Percentiles rank a stretch among this genome's conserved stretches.
phyloP scores from a whole-genome alignment of 1,140 invertebrate species.

The Pseudomyrmex flavicornis region DNA sequence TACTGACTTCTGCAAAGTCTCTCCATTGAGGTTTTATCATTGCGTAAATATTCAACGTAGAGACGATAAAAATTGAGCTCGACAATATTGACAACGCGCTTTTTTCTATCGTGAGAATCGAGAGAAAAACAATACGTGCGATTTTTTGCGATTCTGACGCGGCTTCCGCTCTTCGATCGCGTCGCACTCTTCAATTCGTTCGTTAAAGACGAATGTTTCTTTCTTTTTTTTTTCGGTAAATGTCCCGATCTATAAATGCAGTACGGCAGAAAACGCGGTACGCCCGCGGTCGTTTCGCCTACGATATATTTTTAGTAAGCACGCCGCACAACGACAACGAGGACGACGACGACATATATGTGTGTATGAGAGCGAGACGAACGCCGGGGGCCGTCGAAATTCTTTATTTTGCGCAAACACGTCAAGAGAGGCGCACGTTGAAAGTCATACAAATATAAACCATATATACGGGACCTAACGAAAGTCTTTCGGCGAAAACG shows the following conservation, averaged over 20 bases:
- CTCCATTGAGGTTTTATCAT: too few relatives aligned
- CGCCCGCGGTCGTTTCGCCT: constrained; percentile 35
- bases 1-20: too few relatives aligned
- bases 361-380: constrained; percentile 5
- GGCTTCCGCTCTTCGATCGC: neutral
- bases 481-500: constrained; percentile 57
- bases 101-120: constrained; percentile 3
- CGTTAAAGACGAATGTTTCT: constrained; percentile 3
- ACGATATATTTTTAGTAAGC: constrained; percentile 57
- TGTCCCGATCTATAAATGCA: constrained; percentile 50
- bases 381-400: constrained; percentile 19
- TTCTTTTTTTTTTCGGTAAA: constrained; percentile 26
- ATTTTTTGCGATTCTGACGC: neutral
- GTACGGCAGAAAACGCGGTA: constrained; percentile 12
- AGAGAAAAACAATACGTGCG: neutral
- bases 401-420: constrained; percentile 59
- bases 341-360: neutral
- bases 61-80: too few relatives aligned
- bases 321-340: constrained; percentile 27
- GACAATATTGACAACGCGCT: neutral
- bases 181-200: neutral
- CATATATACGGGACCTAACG: constrained; percentile 51
- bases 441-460: constrained; percentile 62
- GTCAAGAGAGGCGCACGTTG: constrained; percentile 46
- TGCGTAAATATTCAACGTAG: too few relatives aligned